phyloP scores from a whole-genome alignment of 2,797 vertebrate genomes.

The Sebastes cheni region DNA sequence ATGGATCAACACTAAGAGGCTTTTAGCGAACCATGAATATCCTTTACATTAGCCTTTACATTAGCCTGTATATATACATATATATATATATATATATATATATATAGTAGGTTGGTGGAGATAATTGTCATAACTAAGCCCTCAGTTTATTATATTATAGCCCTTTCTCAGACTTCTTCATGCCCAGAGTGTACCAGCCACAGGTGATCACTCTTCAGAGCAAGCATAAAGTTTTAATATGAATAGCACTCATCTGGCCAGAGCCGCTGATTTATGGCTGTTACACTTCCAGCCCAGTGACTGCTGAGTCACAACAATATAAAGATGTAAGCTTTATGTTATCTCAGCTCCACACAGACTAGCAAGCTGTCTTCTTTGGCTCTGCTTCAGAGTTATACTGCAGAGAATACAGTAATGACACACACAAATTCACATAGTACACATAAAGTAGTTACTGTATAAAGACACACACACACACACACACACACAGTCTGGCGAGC shows the following conservation, averaged over 20 bases:
- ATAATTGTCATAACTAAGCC: neutral
- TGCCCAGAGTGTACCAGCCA: neutral
- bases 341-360: conserved; percentile 34
- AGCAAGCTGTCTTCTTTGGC: conserved; percentile 32
- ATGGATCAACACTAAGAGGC: neutral
- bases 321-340: conserved; percentile 48
- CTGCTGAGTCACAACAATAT: conserved; percentile 51
- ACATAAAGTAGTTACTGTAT: conserved; percentile 1
- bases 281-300: conserved; percentile 16
- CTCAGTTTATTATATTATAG: neutral
- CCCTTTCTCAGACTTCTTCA: neutral
- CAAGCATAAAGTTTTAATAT: conserved; percentile 38
- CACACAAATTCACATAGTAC: neutral
- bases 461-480: neutral
- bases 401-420: conserved; percentile 13
- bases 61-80: neutral
- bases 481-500: conserved; percentile 22
- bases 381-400: conserved; percentile 32
- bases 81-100: neutral
- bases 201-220: conserved; percentile 22
- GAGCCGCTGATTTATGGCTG: conserved; percentile 36
- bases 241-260: conserved; percentile 7
- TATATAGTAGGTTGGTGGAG: neutral
- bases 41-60: neutral
- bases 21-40: neutral